Conservation (phyloP, 2,797 vertebrate species). For the Spondyliosoma cantharus region DNA sequence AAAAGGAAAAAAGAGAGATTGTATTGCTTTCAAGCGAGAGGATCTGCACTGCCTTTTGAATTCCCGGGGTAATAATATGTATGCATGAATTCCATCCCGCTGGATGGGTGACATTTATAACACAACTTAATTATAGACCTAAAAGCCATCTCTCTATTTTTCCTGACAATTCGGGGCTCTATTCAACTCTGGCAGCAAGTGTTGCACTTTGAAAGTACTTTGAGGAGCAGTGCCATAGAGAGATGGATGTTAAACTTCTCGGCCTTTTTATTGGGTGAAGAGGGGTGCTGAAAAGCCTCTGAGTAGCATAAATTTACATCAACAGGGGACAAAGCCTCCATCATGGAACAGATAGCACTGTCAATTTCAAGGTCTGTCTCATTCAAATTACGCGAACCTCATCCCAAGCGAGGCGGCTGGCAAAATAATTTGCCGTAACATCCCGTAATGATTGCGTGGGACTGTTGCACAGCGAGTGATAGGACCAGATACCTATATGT, state of each 20-base stretch:
- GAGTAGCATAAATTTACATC: conserved; percentile 84
- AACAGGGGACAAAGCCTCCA: conserved; percentile 81
- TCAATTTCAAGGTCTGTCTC: conserved; percentile 84
- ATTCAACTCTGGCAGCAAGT: conserved; percentile 82
- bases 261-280: conserved; percentile 82
- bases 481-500: conserved; percentile 67
- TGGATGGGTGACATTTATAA: conserved; percentile 85
- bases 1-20: conserved; percentile 70
- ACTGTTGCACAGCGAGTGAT: conserved; percentile 71
- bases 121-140: conserved; percentile 86
- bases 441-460: conserved; percentile 76
- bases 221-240: conserved; percentile 76
- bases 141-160: conserved; percentile 85
- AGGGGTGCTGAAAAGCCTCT: conserved; percentile 78
- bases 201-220: conserved; percentile 83
- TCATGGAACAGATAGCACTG: conserved; percentile 81
- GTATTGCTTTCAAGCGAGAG: conserved; percentile 81
- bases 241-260: conserved; percentile 84
- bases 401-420: conserved; percentile 72
- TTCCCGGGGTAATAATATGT: conserved; percentile 84
- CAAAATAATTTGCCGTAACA: conserved; percentile 82
- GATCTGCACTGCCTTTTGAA: conserved; percentile 81
- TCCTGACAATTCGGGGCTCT: conserved; percentile 78
- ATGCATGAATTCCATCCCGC: conserved; percentile 83
- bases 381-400: conserved; percentile 80